These are phyloP conservation scores for Conus canariensis DNA, from an alignment of 2,888 invertebrate species.

Conservation along the genomic window DNA sequence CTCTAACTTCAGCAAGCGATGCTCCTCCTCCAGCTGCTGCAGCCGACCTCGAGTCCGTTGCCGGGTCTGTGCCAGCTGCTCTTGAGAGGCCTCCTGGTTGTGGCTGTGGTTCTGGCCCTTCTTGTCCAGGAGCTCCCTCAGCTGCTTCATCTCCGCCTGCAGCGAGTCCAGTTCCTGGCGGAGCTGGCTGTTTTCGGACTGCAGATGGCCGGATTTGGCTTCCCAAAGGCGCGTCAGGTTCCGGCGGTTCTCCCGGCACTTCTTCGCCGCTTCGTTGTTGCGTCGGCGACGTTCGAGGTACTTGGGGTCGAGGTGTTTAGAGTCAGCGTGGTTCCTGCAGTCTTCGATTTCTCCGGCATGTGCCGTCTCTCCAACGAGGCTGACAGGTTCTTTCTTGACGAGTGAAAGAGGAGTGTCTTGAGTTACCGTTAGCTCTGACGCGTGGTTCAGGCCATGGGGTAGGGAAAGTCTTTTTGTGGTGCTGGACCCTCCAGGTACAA, in stretches of 20 bases:
- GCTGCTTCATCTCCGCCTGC: constrained; percentile 93
- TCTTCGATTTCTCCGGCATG: background rate
- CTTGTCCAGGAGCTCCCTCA: constrained; percentile 83
- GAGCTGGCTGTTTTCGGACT: constrained; percentile 83
- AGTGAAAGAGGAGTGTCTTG: constrained; percentile 62
- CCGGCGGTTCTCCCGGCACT: constrained; percentile 79
- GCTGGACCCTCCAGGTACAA: background rate
- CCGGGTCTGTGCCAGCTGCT: too few species aligned
- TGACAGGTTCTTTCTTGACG: constrained; percentile 49
- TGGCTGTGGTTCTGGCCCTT: background rate
- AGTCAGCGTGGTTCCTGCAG: background rate
- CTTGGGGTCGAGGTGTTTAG: constrained; percentile 59
- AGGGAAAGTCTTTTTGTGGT: constrained; percentile 52
- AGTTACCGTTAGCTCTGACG: constrained; percentile 56
- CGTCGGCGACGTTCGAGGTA: constrained; percentile 79
- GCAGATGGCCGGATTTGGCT: constrained; percentile 76
- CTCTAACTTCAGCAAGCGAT: background rate
- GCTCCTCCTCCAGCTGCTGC: background rate
- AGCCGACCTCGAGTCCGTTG: too few species aligned
- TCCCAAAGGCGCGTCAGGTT: constrained; percentile 77
- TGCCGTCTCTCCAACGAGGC: too few species aligned
- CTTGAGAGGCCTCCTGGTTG: background rate
- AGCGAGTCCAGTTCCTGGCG: constrained; percentile 88
- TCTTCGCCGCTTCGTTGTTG: constrained; percentile 80
- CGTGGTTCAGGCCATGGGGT: background rate